Conservation (phyloP, 2,113 vertebrate genomes). For the Empidonax alnorum region DNA sequence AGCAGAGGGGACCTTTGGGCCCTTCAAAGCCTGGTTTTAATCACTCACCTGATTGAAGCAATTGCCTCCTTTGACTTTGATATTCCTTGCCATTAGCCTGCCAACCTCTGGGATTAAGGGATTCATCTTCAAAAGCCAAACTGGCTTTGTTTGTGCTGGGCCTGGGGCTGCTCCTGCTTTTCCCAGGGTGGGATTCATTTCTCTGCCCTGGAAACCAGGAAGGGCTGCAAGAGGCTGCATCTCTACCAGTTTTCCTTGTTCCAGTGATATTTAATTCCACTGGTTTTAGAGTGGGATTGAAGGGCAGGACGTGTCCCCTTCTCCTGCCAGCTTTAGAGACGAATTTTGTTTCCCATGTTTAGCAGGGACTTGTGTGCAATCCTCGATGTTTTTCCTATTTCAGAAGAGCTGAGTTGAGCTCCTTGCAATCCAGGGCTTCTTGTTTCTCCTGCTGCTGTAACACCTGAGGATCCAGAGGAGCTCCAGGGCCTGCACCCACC, state of each 20-base stretch:
- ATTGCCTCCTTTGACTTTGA: conserved; percentile 4
- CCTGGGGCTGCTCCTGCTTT: neutral
- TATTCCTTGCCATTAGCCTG: conserved; percentile 48
- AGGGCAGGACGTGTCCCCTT: neutral
- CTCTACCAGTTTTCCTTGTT: neutral
- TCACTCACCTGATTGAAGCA: conserved; percentile 7
- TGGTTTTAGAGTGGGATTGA: neutral
- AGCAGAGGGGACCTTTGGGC: neutral
- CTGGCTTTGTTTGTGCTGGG: neutral
- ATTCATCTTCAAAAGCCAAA: neutral
- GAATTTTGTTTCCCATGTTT: neutral
- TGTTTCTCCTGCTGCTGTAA: neutral
- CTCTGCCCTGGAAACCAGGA: neutral
- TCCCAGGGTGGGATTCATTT: neutral
- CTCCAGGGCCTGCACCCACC: neutral
- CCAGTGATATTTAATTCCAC: neutral
- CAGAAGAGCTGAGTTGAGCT: neutral
- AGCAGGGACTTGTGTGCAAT: neutral
- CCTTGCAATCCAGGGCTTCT: neutral
- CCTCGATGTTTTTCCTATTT: neutral
- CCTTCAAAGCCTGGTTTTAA: neutral
- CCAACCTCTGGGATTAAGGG: neutral
- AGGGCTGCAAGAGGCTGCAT: neutral
- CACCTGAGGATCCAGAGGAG: neutral
- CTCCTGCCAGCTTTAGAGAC: neutral